phyloP scores from a whole-genome alignment of 2,888 invertebrate species.

The Coecobrya sp. region DNA sequence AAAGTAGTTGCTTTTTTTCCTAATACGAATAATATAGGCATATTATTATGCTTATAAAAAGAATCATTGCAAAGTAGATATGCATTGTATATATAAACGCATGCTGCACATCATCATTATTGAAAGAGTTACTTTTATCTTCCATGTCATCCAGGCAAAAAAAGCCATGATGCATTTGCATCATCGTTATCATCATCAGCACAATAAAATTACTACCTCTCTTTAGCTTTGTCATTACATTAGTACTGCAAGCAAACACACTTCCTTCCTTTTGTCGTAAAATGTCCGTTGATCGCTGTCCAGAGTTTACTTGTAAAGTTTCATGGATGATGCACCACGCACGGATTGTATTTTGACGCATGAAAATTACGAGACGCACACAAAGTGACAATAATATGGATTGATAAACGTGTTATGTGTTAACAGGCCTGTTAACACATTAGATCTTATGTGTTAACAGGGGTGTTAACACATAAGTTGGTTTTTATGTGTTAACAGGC shows the following conservation, averaged over 20 bases:
- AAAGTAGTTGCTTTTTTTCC: neutral
- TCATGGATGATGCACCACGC: constrained; percentile 54
- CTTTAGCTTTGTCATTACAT: constrained; percentile 71
- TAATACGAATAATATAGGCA: neutral
- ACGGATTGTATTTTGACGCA: constrained; percentile 57
- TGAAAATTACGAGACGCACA: constrained; percentile 69
- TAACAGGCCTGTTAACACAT: too few relatives aligned
- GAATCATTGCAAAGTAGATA: neutral
- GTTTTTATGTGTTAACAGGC: too few relatives aligned
- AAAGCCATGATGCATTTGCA: constrained; percentile 71
- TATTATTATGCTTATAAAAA: neutral
- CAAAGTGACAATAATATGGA: constrained; percentile 33
- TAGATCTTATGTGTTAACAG: too few relatives aligned
- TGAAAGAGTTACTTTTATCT: constrained; percentile 59
- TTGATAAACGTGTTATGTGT: too few relatives aligned
- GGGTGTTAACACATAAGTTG: too few relatives aligned
- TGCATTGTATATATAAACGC: neutral
- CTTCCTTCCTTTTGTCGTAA: constrained; percentile 44
- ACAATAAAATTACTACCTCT: constrained; percentile 68
- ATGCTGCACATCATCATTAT: constrained; percentile 40
- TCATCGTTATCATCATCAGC: constrained; percentile 60
- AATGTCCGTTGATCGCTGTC: neutral
- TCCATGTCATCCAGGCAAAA: constrained; percentile 74
- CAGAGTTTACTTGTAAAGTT: neutral
- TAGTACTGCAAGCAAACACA: constrained; percentile 58